phyloP scores from a whole-genome alignment of 2,113 vertebrate species.

The Bubo bubo region DNA sequence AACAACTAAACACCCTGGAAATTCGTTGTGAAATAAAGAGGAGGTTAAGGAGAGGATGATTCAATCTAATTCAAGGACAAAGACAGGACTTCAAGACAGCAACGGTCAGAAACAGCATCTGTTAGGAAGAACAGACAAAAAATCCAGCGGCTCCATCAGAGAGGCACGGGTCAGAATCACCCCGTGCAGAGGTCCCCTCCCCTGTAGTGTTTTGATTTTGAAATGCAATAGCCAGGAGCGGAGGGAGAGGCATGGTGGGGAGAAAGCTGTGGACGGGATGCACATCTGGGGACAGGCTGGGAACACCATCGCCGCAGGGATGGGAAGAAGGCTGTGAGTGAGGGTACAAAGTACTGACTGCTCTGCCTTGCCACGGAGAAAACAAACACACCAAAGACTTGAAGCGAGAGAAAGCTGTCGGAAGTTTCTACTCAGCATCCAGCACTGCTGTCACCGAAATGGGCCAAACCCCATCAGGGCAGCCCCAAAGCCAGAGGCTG shows the following conservation, averaged over 20 bases:
- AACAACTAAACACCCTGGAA: not conserved
- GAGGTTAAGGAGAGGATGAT: not conserved
- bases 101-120: not conserved
- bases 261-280: not conserved
- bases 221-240: not conserved
- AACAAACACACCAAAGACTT: not conserved
- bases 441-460: not conserved
- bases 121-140: not conserved
- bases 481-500: not conserved
- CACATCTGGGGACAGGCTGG: not conserved
- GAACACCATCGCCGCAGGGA: not conserved
- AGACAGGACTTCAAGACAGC: not conserved
- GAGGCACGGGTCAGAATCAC: rapidly evolving
- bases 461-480: not conserved
- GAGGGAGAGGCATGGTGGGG: not conserved
- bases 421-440: not conserved
- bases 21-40: not conserved
- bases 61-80: not conserved
- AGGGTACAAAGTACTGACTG: too few relatives aligned
- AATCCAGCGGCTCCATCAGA: not conserved
- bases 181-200: not conserved
- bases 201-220: not conserved
- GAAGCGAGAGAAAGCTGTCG: not conserved
- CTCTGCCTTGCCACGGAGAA: not conserved
- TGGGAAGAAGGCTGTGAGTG: not conserved